Evolutionary conservation across 2,888 invertebrate genomes (phyloP), one percentile per base, ranked within the genome.

Genomic region (Scelioninae gen. 2): DNA sequence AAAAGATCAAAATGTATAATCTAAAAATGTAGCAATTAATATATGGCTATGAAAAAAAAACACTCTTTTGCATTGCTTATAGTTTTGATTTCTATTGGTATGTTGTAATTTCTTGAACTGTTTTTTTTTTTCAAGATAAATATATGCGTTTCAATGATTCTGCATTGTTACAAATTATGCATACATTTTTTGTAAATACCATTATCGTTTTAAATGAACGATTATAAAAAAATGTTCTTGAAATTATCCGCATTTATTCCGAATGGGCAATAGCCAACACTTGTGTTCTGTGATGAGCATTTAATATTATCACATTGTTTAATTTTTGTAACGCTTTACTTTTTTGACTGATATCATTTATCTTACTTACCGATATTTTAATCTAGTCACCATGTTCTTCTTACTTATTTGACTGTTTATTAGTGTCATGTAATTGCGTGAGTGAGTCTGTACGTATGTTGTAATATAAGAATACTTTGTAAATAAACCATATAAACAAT

Each of bases 371-470:
- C 78, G 76, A 79, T 79, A 80, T 81, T 79, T 79, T 78, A 79
- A 81, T 82, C 82, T 83, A 83, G 83, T 83, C 83, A 83, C 31
- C 73, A 63, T 41, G 64, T 77, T 77, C 77, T 80, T 75, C 60
- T 75, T 76, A 75, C 63, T 74, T 77, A 76, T 73, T 74, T 33
- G 75, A 78, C 74, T 77, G 75, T 77, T 75, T 73, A 60, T 68
- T 77, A 74, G 69, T 61, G 55, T 65, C 57, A 15, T 74, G 60
- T 75, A 73, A n/a, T n/a, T n/a, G n/a, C n/a, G n/a, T n/a, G n/a
- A n/a, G n/a, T n/a, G n/a, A n/a, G n/a, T 72, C 74, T 53, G 13
- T 5, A 31, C 50, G 45, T 77, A 75, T 69, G 74, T 48, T 78
- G 76, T 77, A 77, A 75, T 76, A 77, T 79, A 61, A 75, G 76